A percentile compares a stretch with the other conserved stretches of the same genome.
These are phyloP conservation scores for Marisa cornuarietis DNA, from an alignment of 1,140 invertebrate genomes.

Conservation along the genomic window DNA sequence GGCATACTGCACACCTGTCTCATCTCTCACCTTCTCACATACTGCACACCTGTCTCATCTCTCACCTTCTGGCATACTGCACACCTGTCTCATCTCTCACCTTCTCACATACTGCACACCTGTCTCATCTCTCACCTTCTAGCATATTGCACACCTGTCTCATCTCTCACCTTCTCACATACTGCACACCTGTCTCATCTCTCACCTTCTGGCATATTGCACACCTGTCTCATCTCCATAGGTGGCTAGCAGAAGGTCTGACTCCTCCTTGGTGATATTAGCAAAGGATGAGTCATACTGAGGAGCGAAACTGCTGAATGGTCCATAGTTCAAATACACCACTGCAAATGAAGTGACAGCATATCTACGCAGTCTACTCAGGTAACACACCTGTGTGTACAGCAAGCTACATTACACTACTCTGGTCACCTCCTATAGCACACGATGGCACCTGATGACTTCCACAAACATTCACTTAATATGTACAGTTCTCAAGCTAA, in stretches of 20 bases:
- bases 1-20: slow-evolving; percentile 86
- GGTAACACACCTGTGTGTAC: background rate
- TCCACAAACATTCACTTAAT: no score
- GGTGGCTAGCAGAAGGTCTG: slow-evolving; percentile 88
- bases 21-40: no score
- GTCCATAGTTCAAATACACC: slow-evolving; percentile 91
- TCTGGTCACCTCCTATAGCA: no score
- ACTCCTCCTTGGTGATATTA: slow-evolving; percentile 92
- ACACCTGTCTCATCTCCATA: slow-evolving; percentile 90
- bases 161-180: slow-evolving; percentile 65
- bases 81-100: slow-evolving; percentile 82
- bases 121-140: slow-evolving; percentile 71
- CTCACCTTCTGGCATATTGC: slow-evolving; percentile 77
- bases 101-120: slow-evolving; percentile 83
- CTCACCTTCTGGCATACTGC: slow-evolving; percentile 77
- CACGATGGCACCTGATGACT: no score
- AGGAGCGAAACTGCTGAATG: slow-evolving; percentile 94
- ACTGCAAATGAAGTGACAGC: slow-evolving; percentile 67
- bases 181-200: background rate
- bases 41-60: background rate
- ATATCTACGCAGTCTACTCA: background rate
- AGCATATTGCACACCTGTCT: no score
- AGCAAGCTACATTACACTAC: no score
- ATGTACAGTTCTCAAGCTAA: no score
- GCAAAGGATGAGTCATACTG: slow-evolving; percentile 95